Evolutionary conservation across 2,888 invertebrate species (phyloP), one percentile per base, ranked within the genome.

Genomic region (Anorthoa munda): DNA sequence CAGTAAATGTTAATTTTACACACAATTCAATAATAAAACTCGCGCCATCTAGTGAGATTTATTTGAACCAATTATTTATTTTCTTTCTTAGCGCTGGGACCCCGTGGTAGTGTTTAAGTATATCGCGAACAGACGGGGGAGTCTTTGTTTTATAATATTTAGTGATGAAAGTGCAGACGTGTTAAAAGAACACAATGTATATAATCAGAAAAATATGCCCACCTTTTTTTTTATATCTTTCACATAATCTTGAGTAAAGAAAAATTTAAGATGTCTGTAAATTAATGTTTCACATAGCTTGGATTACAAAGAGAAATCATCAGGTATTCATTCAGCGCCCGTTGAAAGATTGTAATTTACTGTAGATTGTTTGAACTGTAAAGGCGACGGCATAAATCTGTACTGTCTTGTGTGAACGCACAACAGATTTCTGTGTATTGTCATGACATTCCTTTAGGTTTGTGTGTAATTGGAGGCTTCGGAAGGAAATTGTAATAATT

Each of bases 361-460:
- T 15, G 50, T 66, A 46, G 61, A 82, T 82, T 77, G 82, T 80
- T 80, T 82, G 78, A 66, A 66, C 59, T 66, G 56, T 81, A 50
- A 63, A 77, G 53, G 56, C 67, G 72, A 61, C 23, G 59, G 26
- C 11, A 77, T 64, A 65, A 77, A 81, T 60, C 63, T 26, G 45
- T 61, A 50, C 67, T 64, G 60, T 61, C 59, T 65, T 67, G 65
- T 81, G 55, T 77, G 56, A 77, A 51, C 53, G 77, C 55, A 51
- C 60, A 64, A 66, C 64, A 64, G n/a, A 64, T 64, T 59, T 50
- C 31, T 64, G 59, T 66, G 55, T 65, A 66, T 66, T 72, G 65
- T 79, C 73, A 23, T 21, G 15, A 46, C 31, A 26, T 65, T 72
- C 26, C 15, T 65, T 55, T 13, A 39, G n/a, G n/a, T 72, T 12